Evolutionary conservation across 2,797 vertebrate species (phyloP), one percentile per base, ranked within the genome.

Genomic region (Poecilia wingei): DNA sequence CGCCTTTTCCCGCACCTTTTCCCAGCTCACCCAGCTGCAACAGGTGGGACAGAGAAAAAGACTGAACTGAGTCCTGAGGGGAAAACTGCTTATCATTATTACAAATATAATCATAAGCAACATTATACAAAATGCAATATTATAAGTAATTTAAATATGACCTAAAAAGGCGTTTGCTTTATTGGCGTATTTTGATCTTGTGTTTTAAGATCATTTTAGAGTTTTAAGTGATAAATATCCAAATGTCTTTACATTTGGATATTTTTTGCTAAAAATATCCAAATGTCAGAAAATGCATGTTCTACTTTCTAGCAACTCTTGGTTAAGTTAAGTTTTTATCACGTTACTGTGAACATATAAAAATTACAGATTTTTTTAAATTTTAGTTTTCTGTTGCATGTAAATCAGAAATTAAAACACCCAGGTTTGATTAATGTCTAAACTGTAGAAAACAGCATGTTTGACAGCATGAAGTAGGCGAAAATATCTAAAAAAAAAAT

Each of bases 21-120:
- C 97, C 97, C 89, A 97, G 89, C 70, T 97, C 97, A 3, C 97
- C 97, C 73, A 98, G 80, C 97, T 98, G 89, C 49, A 2, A 66
- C 0, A 14, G 18, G 28, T 0, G 1, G 12, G n/a, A 25, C 10
- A 77, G 25, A 10, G 28, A 7, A 59, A 13, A 16, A 51, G 20
- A 51, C 49, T 51, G 49, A 49, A 18, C 6, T 20, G 18, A 49
- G 18, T 49, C 47, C 16, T 0, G 18, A 49, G 47, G 47, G 47
- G 16, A 31, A 22, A 51, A 51, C 20, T 18, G 6, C 49, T 51
- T 51, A 51, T 22, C 8, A 51, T 6, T 7, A 22, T 22, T 51
- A 22, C 1, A 20, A 47, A 47, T 47, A 18, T 47, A 47, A 47
- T 47, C 46, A 47, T 47, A 47, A 47, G 4, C 20, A 51, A 22